A percentile compares a stretch with the other conserved stretches of the same genome.
Evolutionary conservation across 2,113 vertebrate genomes (phyloP).

Genomic region (human (Homo sapiens)): GRCh38 chr11:87932501-87933000

Average conservation of each 20-base stretch:
- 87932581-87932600: not conserved
- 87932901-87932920: slow-evolving; percentile 38
- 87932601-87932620: not conserved
- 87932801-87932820: not conserved
- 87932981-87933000: slow-evolving; percentile 37
- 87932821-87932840: slow-evolving; percentile 11
- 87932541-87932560: not conserved
- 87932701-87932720: not conserved
- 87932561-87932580: not conserved
- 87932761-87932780: not conserved
- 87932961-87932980: not conserved
- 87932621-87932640: not conserved
- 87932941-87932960: slow-evolving; percentile 24
- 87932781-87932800: not conserved
- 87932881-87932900: slow-evolving; percentile 28
- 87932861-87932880: slow-evolving; percentile 47
- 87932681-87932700: not conserved
- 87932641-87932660: not conserved
- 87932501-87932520: not conserved
- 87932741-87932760: not conserved
- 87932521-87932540: not conserved
- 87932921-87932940: slow-evolving; percentile 12
- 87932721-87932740: not conserved
- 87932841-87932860: slow-evolving; percentile 44
- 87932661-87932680: not conserved